Evolutionary conservation across 2,797 vertebrate genomes (phyloP), one percentile per base, ranked within the genome.

Genomic region (Argentina silus): DNA sequence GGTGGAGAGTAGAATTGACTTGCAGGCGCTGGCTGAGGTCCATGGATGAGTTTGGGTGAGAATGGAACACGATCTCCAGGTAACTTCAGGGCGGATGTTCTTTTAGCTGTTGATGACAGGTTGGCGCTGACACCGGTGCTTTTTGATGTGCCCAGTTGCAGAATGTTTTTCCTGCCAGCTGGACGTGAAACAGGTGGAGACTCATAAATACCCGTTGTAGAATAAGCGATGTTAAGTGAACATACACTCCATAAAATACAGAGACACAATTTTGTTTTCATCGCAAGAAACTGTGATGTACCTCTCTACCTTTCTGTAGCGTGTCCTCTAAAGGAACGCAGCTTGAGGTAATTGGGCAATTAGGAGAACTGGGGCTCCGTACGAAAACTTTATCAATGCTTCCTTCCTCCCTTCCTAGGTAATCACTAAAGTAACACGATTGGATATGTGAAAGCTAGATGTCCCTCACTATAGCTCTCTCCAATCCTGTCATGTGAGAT

Each of bases 231-330:
- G 14, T 17, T 11, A n/a, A 88, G 67, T 69, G 78, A 76, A 19
- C 86, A 72, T 80, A 81, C 69, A 75, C 48, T 72, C 75, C 82
- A 87, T n/a, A 85, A 69, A 70, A 85, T 43, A 42, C 47, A 78
- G 55, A 83, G n/a, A 67, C 11, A 14, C 72, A 73, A 73, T 76
- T 77, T 87, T 80, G 74, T 85, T 85, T 82, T 88, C 88, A 91
- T 90, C 67, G 84, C 85, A 80, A 27, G 74, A 78, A n/a, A 42
- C 27, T 59, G 56, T 17, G 67, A 2, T 19, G 62, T 72, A 9
- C 19, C n/a, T 50, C 23, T 65, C 72, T 4, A 0, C 65, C 57
- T 70, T 75, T 59, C 51, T 5, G 76, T 53, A 61, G 61, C 47
- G 76, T 71, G 79, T 48, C 3, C 69, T 15, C 44, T 2, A 2